Conservation (phyloP, 2,888 invertebrate genomes). For the Leuctra nigra region DNA sequence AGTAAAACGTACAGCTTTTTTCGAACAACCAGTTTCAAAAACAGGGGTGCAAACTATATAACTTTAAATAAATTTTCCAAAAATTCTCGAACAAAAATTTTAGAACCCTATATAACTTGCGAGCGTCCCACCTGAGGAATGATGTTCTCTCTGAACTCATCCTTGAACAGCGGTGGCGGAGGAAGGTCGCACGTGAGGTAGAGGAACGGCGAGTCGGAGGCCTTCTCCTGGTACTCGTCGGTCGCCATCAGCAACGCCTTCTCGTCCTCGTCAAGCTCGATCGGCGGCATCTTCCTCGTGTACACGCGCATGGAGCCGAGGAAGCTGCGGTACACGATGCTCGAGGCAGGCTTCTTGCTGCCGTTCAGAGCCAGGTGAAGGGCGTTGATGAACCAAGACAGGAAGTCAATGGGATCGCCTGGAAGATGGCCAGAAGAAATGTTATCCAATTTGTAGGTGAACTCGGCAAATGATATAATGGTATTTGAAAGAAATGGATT, state of each 20-base stretch:
- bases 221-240: slow-evolving; percentile 80
- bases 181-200: slow-evolving; percentile 97
- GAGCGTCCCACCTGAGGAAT: slow-evolving; percentile 79
- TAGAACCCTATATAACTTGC: neutral
- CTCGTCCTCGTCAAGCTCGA: slow-evolving; percentile 85
- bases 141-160: slow-evolving; percentile 96
- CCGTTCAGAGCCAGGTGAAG: slow-evolving; percentile 92
- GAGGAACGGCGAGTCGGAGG: slow-evolving; percentile 88
- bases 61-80: neutral
- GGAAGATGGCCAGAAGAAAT: too few species aligned
- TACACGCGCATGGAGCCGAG: slow-evolving; percentile 85
- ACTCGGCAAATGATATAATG: too few species aligned
- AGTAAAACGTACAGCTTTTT: too few species aligned
- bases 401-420: slow-evolving; percentile 96
- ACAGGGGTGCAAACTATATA: neutral
- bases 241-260: slow-evolving; percentile 69
- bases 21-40: too few species aligned
- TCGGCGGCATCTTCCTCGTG: slow-evolving; percentile 87
- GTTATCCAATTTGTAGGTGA: too few species aligned
- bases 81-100: neutral
- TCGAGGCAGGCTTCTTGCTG: slow-evolving; percentile 77
- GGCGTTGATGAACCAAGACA: slow-evolving; percentile 97
- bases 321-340: slow-evolving; percentile 93
- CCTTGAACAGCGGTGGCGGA: slow-evolving; percentile 94
- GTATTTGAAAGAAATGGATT: too few species aligned